Conservation (phyloP, 2,888 invertebrate species). For the Cyrtodaria siliqua region DNA sequence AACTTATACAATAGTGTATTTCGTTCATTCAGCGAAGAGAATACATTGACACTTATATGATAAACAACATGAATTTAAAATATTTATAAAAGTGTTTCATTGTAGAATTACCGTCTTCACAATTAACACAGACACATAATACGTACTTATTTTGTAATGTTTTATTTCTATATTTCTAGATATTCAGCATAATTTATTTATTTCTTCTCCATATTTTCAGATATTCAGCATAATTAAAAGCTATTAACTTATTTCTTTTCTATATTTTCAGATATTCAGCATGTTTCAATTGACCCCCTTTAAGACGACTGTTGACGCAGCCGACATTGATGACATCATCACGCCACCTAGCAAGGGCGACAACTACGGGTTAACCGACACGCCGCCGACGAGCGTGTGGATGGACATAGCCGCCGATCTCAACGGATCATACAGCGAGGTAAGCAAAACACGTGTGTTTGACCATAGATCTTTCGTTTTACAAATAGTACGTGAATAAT, state of each 20-base stretch:
- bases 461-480: too few relatives aligned
- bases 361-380: conserved; percentile 1
- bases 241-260: too few relatives aligned
- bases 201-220: conserved; percentile 9
- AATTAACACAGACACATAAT: too few relatives aligned
- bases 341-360: conserved; percentile 26
- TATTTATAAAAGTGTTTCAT: too few relatives aligned
- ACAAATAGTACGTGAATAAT: too few relatives aligned
- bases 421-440: conserved; percentile 25
- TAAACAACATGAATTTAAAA: too few relatives aligned
- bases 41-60: too few relatives aligned
- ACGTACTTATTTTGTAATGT: too few relatives aligned
- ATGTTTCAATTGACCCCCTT: conserved; percentile 27
- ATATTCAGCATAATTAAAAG: too few relatives aligned
- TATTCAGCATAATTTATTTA: conserved; percentile 22
- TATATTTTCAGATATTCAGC: conserved; percentile 11
- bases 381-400: not conserved
- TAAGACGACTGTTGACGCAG: conserved; percentile 5
- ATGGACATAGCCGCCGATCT: not conserved
- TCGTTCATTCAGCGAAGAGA: too few relatives aligned
- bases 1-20: too few relatives aligned
- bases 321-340: conserved; percentile 8
- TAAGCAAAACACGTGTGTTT: not conserved
- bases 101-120: too few relatives aligned
- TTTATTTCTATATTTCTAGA: conserved; percentile 14